These are phyloP conservation scores for Zosterops lateralis DNA, from an alignment of 2,113 vertebrate species.

Conservation along the genomic window DNA sequence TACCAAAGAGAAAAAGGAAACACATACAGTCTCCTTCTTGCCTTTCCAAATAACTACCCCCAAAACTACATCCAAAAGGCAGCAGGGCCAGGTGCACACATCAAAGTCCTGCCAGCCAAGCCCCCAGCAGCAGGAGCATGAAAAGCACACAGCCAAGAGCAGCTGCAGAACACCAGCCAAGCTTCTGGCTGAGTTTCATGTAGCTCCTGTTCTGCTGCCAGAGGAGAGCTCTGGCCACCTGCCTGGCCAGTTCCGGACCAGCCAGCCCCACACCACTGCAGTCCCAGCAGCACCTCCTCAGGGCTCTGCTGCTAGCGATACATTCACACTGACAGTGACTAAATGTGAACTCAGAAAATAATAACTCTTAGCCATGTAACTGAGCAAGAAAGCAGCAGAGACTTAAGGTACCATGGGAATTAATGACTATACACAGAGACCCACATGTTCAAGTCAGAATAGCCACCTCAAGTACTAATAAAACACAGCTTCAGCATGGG, in stretches of 20 bases:
- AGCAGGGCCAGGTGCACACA: not conserved
- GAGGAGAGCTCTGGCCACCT: not conserved
- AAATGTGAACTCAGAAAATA: not conserved
- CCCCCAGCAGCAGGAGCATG: not conserved
- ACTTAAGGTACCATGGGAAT: not conserved
- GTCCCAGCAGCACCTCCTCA: fast-evolving
- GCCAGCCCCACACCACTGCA: fast-evolving
- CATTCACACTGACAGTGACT: not conserved
- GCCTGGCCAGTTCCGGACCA: not conserved
- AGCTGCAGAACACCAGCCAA: not conserved
- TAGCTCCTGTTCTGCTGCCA: not conserved
- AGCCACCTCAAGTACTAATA: not conserved
- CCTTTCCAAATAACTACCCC: not conserved
- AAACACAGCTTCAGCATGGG: not conserved
- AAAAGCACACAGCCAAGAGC: not conserved
- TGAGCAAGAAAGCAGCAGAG: not conserved
- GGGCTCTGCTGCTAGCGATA: fast-evolving
- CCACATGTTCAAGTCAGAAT: not conserved
- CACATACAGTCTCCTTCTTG: not conserved
- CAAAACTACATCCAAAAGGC: not conserved
- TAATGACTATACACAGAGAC: not conserved
- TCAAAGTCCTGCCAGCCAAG: not conserved
- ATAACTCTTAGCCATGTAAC: not conserved
- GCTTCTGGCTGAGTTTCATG: not conserved
- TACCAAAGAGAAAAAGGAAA: not conserved